Percentiles rank a stretch among this genome's conserved stretches.
phyloP scores from a whole-genome alignment of 2,888 invertebrate species.

The Mesorhabditis sp. region DNA sequence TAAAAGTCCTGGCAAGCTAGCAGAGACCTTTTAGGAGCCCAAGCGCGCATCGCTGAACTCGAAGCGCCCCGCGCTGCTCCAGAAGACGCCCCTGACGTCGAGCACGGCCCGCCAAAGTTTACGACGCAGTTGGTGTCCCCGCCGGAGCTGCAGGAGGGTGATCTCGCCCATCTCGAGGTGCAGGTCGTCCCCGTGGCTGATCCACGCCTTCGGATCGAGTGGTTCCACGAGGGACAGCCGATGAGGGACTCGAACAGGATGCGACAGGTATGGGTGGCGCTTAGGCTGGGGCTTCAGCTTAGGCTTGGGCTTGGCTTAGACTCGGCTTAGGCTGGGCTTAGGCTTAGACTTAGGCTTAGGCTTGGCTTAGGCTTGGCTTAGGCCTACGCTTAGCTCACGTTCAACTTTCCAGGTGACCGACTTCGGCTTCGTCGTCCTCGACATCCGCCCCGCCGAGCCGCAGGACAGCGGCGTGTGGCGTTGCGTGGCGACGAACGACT shows the following conservation, averaged over 20 bases:
- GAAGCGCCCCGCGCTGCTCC: slow-evolving; percentile 44
- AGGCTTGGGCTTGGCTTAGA: too few species aligned
- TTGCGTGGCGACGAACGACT: slow-evolving; percentile 85
- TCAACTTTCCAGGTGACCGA: slow-evolving; percentile 65
- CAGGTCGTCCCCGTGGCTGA: slow-evolving; percentile 87
- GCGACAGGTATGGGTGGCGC: slow-evolving; percentile 62
- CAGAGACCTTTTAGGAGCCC: slow-evolving; percentile 15
- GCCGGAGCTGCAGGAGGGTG: slow-evolving; percentile 83
- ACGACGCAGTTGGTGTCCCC: slow-evolving; percentile 75
- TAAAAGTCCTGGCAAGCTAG: neutral
- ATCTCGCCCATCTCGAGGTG: slow-evolving; percentile 92
- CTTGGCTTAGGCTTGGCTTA: too few species aligned
- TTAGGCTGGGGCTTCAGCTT: too few species aligned
- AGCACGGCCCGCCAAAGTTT: slow-evolving; percentile 75
- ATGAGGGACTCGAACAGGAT: slow-evolving; percentile 67
- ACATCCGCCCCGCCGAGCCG: slow-evolving; percentile 79
- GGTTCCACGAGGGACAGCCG: slow-evolving; percentile 76
- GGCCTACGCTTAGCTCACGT: slow-evolving; percentile 54
- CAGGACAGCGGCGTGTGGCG: slow-evolving; percentile 82
- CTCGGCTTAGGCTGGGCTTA: too few species aligned
- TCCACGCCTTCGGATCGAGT: slow-evolving; percentile 64
- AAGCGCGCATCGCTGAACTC: slow-evolving; percentile 63
- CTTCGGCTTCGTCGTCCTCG: slow-evolving; percentile 89
- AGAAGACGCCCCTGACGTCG: slow-evolving; percentile 68
- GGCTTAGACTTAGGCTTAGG: too few species aligned